Percentiles rank a stretch among this genome's conserved stretches.
These are phyloP conservation scores for Eupeodes corollae DNA, from an alignment of 1,140 invertebrate genomes.

Conservation along the genomic window DNA sequence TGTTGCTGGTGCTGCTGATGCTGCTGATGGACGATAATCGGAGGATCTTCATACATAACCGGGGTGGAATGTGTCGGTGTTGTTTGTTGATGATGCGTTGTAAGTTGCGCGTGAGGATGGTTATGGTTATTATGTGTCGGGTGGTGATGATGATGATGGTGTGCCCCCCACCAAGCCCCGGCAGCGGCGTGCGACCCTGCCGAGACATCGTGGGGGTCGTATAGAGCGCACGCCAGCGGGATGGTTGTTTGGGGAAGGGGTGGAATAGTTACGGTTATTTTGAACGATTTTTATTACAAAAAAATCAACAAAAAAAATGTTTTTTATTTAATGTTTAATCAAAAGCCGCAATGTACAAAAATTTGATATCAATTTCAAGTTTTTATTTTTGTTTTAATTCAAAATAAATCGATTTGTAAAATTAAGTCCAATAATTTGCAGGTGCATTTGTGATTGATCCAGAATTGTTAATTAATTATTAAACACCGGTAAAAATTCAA, in stretches of 20 bases:
- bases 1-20: conserved; percentile 13
- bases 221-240: conserved; percentile 39
- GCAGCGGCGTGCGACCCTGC: conserved; percentile 39
- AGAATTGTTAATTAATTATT: too few species aligned
- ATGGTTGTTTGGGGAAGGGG: conserved; percentile 38
- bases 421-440: too few species aligned
- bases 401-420: too few species aligned
- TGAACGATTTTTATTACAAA: conserved; percentile 27
- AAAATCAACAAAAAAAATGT: background rate
- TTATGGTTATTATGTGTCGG: conserved; percentile 12
- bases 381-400: too few species aligned
- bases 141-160: conserved; percentile 21
- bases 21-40: conserved; percentile 22
- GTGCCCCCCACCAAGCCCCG: conserved; percentile 38
- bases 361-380: background rate
- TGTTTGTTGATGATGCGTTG: conserved; percentile 9
- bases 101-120: conserved; percentile 17
- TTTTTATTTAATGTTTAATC: background rate
- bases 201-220: conserved; percentile 40
- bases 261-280: conserved; percentile 39
- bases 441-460: too few species aligned
- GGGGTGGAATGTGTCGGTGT: conserved; percentile 34
- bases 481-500: too few species aligned
- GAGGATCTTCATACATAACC: conserved; percentile 35
- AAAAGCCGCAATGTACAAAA: too few species aligned